A percentile compares a stretch with the other conserved stretches of the same genome.
Evolutionary conservation across 2,113 vertebrate genomes (phyloP).

Genomic region (Rana temporaria): DNA sequence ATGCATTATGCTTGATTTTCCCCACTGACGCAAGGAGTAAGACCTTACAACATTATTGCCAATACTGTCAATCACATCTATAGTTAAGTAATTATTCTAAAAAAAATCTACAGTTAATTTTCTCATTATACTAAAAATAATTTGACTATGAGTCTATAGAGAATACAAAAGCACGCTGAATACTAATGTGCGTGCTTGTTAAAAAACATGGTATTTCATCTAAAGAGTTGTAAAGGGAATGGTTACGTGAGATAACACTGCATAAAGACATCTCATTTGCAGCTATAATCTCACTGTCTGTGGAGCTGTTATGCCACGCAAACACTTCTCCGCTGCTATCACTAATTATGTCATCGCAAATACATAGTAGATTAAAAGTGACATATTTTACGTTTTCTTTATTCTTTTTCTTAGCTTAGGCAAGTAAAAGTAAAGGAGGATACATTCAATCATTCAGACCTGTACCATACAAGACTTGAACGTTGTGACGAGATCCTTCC

Average conservation of each 20-base stretch:
- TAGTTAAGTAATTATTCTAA: not conserved
- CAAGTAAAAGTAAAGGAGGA: too few relatives aligned
- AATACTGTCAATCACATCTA: not conserved
- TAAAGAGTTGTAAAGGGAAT: slow-evolving; percentile 35
- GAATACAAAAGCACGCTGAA: slow-evolving; percentile 14
- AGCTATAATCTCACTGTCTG: not conserved
- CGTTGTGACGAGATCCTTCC: too few relatives aligned
- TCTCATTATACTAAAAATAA: slow-evolving; percentile 65
- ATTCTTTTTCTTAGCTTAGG: not conserved
- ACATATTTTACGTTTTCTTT: slow-evolving; percentile 1
- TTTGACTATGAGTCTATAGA: slow-evolving; percentile 58
- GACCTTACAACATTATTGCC: not conserved
- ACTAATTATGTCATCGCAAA: slow-evolving; percentile 24
- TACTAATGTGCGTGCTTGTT: slow-evolving; percentile 32
- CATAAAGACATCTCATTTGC: slow-evolving; percentile 23
- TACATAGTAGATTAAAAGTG: not conserved
- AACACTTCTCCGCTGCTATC: slow-evolving; percentile 6
- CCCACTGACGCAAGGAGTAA: not conserved
- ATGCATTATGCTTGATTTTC: not conserved
- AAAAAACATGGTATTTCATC: slow-evolving; percentile 44
- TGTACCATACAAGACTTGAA: too few relatives aligned
- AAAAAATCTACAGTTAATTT: slow-evolving; percentile 25
- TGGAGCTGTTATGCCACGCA: slow-evolving; percentile 24
- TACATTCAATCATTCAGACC: too few relatives aligned
- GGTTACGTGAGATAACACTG: slow-evolving; percentile 36